phyloP scores from a whole-genome alignment of 2,888 invertebrate species.

The Cephus nigrinus region DNA sequence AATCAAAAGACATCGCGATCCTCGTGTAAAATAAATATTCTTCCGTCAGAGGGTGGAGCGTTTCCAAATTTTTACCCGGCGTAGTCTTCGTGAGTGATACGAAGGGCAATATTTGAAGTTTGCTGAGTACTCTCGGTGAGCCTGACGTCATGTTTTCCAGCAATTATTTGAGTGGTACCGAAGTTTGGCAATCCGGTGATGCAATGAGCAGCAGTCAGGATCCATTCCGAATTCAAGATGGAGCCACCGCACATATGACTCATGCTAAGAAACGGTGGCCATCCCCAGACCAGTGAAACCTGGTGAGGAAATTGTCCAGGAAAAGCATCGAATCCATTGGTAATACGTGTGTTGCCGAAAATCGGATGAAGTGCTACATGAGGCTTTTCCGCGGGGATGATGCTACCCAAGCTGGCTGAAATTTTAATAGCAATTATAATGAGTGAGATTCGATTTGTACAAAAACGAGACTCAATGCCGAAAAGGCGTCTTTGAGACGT shows the following conservation, averaged over 20 bases:
- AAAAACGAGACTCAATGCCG: too few species aligned
- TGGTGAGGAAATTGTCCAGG: conserved; percentile 65
- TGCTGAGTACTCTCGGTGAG: conserved; percentile 59
- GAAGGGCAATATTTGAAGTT: conserved; percentile 43
- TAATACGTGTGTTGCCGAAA: conserved; percentile 33
- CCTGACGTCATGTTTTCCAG: conserved; percentile 69
- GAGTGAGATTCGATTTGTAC: too few species aligned
- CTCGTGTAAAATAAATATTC: background rate
- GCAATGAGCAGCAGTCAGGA: conserved; percentile 67
- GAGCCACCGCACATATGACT: conserved; percentile 67
- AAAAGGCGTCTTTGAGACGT: too few species aligned
- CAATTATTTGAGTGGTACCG: conserved; percentile 62
- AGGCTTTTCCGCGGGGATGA: too few species aligned
- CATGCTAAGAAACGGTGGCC: conserved; percentile 40
- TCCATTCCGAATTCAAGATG: conserved; percentile 59
- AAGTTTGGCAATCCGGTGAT: conserved; percentile 48
- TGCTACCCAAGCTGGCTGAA: too few species aligned
- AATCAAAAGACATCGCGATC: background rate
- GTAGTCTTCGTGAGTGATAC: conserved; percentile 56
- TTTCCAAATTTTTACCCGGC: conserved; percentile 40
- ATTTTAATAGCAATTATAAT: too few species aligned
- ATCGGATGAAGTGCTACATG: too few species aligned
- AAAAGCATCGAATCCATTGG: conserved; percentile 51
- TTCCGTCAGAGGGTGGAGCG: background rate
- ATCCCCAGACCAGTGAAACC: conserved; percentile 60